Base-by-base conservation (phyloP, 2,888 invertebrate species). In the Dyspetes luteomarginatus region DNA sequence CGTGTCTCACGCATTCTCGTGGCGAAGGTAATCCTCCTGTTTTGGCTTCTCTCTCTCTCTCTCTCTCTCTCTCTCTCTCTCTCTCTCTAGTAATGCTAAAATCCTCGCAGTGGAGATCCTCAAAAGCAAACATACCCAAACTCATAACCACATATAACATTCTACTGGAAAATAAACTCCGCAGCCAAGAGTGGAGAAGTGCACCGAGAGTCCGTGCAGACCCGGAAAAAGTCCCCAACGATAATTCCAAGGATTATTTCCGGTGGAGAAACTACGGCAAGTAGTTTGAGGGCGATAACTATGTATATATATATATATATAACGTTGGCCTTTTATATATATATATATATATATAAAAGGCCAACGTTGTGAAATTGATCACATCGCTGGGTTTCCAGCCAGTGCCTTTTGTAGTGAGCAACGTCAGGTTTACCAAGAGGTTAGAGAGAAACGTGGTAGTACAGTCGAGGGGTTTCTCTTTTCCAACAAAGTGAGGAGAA, bases 171-270 rank as follows among this genome's bases (percentile, higher is more conserved):
- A 81, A 64, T 80, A 73, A 52, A 73, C 73, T 64, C 28, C 45
- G 48, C 5, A 55, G 17, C 30, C 17, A 26, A 48, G 75, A 69
- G 60, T 41, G 52, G 41, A 72, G 45, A 55, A 65, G 36, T 64
- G n/a, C 26, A 56, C n/a, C 56, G 58, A 15, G 36, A 78, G 43
- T 36, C 58, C 56, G 50, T 43, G 60, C 56, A 64, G 28, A 75
- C 64, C 41, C 72, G 78, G 78, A 83, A 83, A 81, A 83, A 81
- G 83, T 81, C 75, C 60, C 76, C 68, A 74, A 78, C 80, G 83
- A 82, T 83, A 83, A 84, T 84, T 84, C 75, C 69, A 26, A 62
- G 83, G 81, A 83, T 85, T 84, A 85, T 85, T 84, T 85, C 82
- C 83, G 73, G 76, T 24, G 74, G 80, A 81, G 83, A 83, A 85